phyloP scores from a whole-genome alignment of 2,888 invertebrate genomes.

The Blastobasis lacticolella region DNA sequence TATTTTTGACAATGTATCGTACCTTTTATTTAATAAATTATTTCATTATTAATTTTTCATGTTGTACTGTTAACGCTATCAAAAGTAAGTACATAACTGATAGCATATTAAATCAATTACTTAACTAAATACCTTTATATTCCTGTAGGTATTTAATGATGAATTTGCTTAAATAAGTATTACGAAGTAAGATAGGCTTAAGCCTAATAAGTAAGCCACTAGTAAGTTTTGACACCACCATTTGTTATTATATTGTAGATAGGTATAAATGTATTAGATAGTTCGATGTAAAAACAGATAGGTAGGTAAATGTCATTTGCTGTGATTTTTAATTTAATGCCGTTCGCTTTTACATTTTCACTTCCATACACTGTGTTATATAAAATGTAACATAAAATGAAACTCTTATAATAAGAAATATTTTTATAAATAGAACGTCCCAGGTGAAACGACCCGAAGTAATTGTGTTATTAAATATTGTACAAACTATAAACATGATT shows the following conservation, averaged over 20 bases:
- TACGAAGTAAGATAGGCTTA: slow-evolving; percentile 11
- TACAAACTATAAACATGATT: neutral
- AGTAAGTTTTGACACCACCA: slow-evolving; percentile 41
- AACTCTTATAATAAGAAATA: slow-evolving; percentile 32
- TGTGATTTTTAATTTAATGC: slow-evolving; percentile 49
- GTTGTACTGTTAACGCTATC: too few relatives aligned
- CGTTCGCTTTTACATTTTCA: slow-evolving; percentile 17
- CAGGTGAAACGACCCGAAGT: slow-evolving; percentile 43
- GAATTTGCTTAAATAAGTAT: slow-evolving; percentile 27
- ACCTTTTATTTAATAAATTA: too few relatives aligned
- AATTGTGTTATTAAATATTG: slow-evolving; percentile 4
- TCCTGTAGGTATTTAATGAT: slow-evolving; percentile 31
- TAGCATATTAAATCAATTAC: neutral
- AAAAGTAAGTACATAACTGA: too few relatives aligned
- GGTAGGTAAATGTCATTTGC: slow-evolving; percentile 49
- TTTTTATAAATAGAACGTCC: slow-evolving; percentile 52
- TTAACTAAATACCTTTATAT: slow-evolving; percentile 1
- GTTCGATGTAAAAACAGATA: slow-evolving; percentile 19
- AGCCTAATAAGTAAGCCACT: slow-evolving; percentile 20
- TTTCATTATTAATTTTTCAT: too few relatives aligned
- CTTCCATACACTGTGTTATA: too few relatives aligned
- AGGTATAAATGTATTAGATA: slow-evolving; percentile 6
- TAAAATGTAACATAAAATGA: too few relatives aligned
- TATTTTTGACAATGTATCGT: too few relatives aligned
- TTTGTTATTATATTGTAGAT: slow-evolving; percentile 25